A percentile compares a stretch with the other conserved stretches of the same genome.
These are phyloP conservation scores for Cerastoderma edule DNA, from an alignment of 2,888 invertebrate species.

Conservation along the genomic window DNA sequence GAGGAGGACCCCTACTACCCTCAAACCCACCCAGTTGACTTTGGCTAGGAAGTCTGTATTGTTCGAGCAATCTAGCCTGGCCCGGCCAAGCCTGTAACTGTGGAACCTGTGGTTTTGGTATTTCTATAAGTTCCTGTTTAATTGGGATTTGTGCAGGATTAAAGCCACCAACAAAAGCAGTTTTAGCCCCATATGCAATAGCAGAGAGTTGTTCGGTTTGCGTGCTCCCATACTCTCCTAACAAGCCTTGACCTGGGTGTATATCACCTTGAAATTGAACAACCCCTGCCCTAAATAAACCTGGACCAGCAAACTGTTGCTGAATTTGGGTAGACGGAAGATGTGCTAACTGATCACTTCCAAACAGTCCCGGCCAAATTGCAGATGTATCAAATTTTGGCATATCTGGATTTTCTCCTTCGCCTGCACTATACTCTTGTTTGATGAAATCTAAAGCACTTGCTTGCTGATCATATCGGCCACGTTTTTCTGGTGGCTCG, in stretches of 20 bases:
- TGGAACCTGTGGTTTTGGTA: background rate
- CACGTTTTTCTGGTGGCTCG: constrained; percentile 72
- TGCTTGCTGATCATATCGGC: constrained; percentile 61
- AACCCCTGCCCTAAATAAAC: constrained; percentile 45
- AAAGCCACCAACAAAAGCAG: constrained; percentile 59
- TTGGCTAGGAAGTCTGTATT: constrained; percentile 29
- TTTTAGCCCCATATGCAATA: constrained; percentile 55
- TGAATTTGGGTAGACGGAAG: constrained; percentile 39
- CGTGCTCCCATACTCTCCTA: constrained; percentile 60
- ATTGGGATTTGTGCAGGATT: constrained; percentile 43
- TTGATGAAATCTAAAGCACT: constrained; percentile 80
- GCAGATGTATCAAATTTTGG: constrained; percentile 19
- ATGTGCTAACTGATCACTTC: constrained; percentile 34
- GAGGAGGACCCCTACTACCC: constrained; percentile 22
- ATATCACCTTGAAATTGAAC: constrained; percentile 41
- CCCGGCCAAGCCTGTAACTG: constrained; percentile 36
- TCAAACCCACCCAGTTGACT: constrained; percentile 35
- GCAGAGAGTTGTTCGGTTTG: constrained; percentile 51
- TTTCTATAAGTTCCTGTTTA: constrained; percentile 42
- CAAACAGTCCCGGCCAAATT: constrained; percentile 39
- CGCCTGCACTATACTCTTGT: constrained; percentile 77
- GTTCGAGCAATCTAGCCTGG: constrained; percentile 39
- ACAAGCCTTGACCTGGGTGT: constrained; percentile 53
- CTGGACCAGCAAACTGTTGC: constrained; percentile 55
- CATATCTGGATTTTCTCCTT: constrained; percentile 63